These are phyloP conservation scores for Ranitomeya imitator DNA, from an alignment of 2,113 vertebrate genomes.

Conservation along the genomic window DNA sequence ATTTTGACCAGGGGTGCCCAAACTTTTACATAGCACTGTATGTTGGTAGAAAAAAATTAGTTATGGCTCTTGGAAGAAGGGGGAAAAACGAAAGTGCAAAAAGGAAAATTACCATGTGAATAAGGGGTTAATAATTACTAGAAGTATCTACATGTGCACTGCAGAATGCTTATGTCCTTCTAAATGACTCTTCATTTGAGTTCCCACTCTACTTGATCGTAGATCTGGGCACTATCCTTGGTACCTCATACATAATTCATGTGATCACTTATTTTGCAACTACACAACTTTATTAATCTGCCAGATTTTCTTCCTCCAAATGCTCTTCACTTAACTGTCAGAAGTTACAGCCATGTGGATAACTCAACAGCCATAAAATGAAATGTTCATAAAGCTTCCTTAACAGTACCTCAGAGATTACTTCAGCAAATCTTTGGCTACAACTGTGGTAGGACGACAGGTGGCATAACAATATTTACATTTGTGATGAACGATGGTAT, in stretches of 20 bases:
- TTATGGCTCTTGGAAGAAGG: too few relatives aligned
- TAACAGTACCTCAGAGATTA: slow-evolving; percentile 45
- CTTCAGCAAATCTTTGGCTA: slow-evolving; percentile 28
- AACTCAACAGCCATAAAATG: slow-evolving; percentile 48
- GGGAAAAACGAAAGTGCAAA: too few relatives aligned
- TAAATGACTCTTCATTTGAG: slow-evolving; percentile 15
- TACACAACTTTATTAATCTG: slow-evolving; percentile 52
- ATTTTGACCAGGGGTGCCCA: too few relatives aligned
- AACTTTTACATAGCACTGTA: too few relatives aligned
- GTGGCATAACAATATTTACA: slow-evolving; percentile 44
- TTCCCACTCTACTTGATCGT: neutral
- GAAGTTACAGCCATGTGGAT: slow-evolving; percentile 50
- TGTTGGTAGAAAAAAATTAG: too few relatives aligned
- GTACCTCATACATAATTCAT: slow-evolving; percentile 43
- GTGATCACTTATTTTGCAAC: slow-evolving; percentile 44
- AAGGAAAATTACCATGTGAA: too few relatives aligned
- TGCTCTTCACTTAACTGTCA: slow-evolving; percentile 46
- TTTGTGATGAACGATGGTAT: slow-evolving; percentile 13
- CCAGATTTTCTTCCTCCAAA: slow-evolving; percentile 48
- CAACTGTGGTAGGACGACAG: slow-evolving; percentile 50
- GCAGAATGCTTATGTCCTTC: slow-evolving; percentile 14
- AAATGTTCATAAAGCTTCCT: slow-evolving; percentile 51
- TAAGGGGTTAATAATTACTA: neutral
- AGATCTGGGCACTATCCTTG: slow-evolving; percentile 28
- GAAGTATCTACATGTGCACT: slow-evolving; percentile 1